phyloP scores from a whole-genome alignment of 2,888 invertebrate species.

The Eueremaeus valkanovi region DNA sequence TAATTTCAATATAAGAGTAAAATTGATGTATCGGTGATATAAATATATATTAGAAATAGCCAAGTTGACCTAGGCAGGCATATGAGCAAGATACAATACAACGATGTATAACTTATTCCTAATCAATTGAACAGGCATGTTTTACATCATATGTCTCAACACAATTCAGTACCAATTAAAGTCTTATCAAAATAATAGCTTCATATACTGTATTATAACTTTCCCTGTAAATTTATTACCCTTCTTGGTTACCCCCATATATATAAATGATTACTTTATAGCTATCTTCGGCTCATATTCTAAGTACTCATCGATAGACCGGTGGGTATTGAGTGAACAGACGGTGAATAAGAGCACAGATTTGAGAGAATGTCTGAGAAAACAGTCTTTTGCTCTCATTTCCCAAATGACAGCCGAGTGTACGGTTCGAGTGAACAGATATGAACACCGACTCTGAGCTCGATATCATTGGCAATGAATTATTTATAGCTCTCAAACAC shows the following conservation, averaged over 20 bases:
- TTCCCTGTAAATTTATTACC: no score
- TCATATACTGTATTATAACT: no score
- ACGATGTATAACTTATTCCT: no score
- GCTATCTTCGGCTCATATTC: background rate
- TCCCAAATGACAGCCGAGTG: slow-evolving; percentile 2
- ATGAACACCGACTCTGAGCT: background rate
- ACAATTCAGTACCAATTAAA: no score
- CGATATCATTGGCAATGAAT: slow-evolving; percentile 23
- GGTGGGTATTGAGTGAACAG: background rate
- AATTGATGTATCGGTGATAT: slow-evolving; percentile 2
- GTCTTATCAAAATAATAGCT: no score
- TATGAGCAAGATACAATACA: no score
- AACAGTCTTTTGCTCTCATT: slow-evolving; percentile 7
- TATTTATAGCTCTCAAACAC: slow-evolving; percentile 5
- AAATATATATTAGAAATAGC: no score
- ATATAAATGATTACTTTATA: slow-evolving; percentile 22
- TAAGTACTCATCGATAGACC: slow-evolving; percentile 4
- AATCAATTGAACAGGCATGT: no score
- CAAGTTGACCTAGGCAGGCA: no score
- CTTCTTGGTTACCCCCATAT: no score
- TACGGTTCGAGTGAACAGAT: background rate
- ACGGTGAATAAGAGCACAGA: background rate
- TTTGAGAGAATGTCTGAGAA: background rate
- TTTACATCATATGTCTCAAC: no score
- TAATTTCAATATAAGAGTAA: slow-evolving; percentile 7